These are phyloP conservation scores for Ceriagrion tenellum DNA, from an alignment of 2,888 invertebrate genomes.

Conservation along the genomic window DNA sequence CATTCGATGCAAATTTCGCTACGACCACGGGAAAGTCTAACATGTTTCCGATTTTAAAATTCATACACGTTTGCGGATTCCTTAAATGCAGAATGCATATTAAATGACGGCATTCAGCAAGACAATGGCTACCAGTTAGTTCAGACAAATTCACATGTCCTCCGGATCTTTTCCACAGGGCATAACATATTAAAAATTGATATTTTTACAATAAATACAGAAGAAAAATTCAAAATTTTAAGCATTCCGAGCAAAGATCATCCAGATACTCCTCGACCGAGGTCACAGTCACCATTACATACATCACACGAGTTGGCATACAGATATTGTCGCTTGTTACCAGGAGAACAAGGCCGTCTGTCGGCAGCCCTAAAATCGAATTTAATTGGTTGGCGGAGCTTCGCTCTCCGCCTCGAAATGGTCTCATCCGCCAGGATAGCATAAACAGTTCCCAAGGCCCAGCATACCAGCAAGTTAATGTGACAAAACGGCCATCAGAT, in stretches of 20 bases:
- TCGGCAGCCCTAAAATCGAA: background rate
- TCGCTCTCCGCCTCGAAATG: background rate
- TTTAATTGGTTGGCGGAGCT: background rate
- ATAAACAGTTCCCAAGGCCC: background rate
- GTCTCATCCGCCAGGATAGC: background rate
- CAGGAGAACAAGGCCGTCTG: background rate
- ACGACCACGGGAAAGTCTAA: background rate
- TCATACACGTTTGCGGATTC: background rate
- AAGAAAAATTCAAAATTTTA: background rate
- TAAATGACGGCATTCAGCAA: background rate
- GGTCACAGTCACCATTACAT: background rate
- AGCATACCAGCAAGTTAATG: background rate
- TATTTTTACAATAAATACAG: background rate
- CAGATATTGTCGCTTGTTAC: background rate
- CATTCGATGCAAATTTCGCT: background rate
- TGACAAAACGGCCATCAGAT: background rate
- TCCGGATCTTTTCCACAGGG: background rate
- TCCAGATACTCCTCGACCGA: background rate
- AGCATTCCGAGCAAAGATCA: background rate
- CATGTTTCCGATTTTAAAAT: background rate
- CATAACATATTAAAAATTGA: background rate
- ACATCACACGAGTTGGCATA: background rate
- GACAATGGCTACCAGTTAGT: background rate
- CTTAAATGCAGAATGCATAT: background rate
- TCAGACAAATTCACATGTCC: background rate